Evolutionary conservation across 2,888 invertebrate genomes (phyloP), one percentile per base, ranked within the genome.

Genomic region (Morpho achilles): DNA sequence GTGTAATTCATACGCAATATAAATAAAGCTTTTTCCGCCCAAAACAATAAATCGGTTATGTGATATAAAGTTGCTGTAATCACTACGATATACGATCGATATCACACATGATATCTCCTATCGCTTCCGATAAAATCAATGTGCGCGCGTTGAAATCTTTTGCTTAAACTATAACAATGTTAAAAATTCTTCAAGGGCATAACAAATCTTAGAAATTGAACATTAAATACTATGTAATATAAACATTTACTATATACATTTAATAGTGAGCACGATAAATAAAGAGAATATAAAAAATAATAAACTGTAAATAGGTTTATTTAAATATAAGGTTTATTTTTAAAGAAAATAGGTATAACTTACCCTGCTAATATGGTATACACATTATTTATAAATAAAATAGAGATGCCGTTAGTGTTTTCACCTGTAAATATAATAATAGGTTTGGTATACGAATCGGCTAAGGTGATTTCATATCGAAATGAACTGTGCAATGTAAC

Each of bases 401-500:
- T 32, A 32, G 3, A 32, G 32, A 32, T 32, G 32, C 32, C 32
- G 32, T 32, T 32, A 40, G 41, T 44, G 47, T 44, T 22, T 52
- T 52, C 23, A 42, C 40, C 51, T 63, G 55, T 62, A 60, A 60
- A 64, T 41, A 53, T 53, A 55, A 42, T 23, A 44, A 62, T 67
- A 70, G 69, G 72, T 76, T 81, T 76, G 80, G 79, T 78, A 74
- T 79, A 77, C 70, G 70, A 72, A 66, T 69, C 66, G 52, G 66
- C 63, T 60, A 53, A 56, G 60, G 64, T 62, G 80, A 76, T 77
- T 69, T 78, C 85, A 87, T 84, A 86, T 86, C 87, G 76, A 82
- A 80, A 84, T 79, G 79, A 81, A 82, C 80, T 77, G 89, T 90
- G 89, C 89, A 90, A 90, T 89, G 80, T 84, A 85, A 80, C 70